Percentiles rank a stretch among this genome's conserved stretches.
Evolutionary conservation across 2,113 vertebrate genomes (phyloP).

Genomic region (Percina caprodes): DNA sequence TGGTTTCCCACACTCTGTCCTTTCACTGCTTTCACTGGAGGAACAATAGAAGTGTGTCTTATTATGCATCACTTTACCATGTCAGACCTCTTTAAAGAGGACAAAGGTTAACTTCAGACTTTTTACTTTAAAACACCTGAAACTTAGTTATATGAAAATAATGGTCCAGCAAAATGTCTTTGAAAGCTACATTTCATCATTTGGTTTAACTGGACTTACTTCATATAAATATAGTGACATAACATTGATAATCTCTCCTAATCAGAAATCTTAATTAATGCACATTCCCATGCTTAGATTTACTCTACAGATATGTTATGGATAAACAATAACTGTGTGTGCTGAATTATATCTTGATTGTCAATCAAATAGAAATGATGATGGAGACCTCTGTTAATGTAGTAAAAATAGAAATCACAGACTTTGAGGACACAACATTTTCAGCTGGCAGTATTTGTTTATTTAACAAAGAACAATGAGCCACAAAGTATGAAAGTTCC

Average conservation of each 20-base stretch:
- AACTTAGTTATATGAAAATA: not conserved
- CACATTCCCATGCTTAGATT: not conserved
- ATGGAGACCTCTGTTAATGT: too few species aligned
- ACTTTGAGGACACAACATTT: too few species aligned
- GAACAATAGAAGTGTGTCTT: too few species aligned
- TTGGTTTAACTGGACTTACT: not conserved
- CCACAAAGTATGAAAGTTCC: not conserved
- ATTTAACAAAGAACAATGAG: too few species aligned
- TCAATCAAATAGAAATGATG: not conserved
- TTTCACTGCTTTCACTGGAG: too few species aligned
- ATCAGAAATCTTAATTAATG: not conserved
- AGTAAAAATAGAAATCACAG: too few species aligned
- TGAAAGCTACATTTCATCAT: not conserved
- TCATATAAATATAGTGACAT: not conserved
- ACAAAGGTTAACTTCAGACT: not conserved
- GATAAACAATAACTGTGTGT: not conserved
- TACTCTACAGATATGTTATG: not conserved
- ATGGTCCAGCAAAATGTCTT: not conserved
- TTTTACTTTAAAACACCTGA: not conserved
- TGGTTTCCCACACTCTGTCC: too few species aligned
- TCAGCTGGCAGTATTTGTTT: too few species aligned
- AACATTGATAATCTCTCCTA: rapidly evolving
- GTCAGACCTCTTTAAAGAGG: not conserved
- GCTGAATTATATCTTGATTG: not conserved
- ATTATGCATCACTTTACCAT: conserved; percentile 4